Evolutionary conservation across 2,888 invertebrate species (phyloP).

Genomic region (Colostygia pectinataria): DNA sequence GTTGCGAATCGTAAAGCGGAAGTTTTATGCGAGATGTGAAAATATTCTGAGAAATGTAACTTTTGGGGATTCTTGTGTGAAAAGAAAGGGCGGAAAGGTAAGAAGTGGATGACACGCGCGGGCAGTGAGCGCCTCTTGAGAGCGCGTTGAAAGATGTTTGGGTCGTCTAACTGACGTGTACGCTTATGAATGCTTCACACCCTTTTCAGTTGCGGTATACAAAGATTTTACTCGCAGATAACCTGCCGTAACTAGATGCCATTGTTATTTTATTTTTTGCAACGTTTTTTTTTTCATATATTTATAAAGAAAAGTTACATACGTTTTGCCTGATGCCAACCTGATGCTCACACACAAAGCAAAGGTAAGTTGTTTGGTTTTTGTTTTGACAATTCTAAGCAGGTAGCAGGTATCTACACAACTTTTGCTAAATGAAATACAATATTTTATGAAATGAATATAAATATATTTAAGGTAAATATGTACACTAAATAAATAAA

Average conservation of each 20-base stretch:
- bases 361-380: too few species aligned
- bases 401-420: too few species aligned
- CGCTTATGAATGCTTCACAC: constrained; percentile 68
- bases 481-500: too few species aligned
- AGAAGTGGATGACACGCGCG: constrained; percentile 64
- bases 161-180: constrained; percentile 66
- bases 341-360: too few species aligned
- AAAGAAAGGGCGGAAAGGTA: constrained; percentile 51
- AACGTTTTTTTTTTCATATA: background rate
- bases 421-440: too few species aligned
- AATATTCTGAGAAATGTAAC: constrained; percentile 49
- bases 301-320: too few species aligned
- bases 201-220: constrained; percentile 50
- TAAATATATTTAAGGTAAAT: too few species aligned
- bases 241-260: constrained; percentile 48
- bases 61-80: constrained; percentile 47
- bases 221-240: constrained; percentile 54
- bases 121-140: constrained; percentile 62
- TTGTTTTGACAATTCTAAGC: too few species aligned
- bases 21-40: constrained; percentile 44
- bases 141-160: constrained; percentile 68
- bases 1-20: constrained; percentile 43
- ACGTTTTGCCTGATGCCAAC: too few species aligned
- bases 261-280: constrained; percentile 44
- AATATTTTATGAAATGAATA: too few species aligned